Evolutionary conservation across 1,140 invertebrate genomes (phyloP).

Genomic region (Drosophila ananassae): DNA sequence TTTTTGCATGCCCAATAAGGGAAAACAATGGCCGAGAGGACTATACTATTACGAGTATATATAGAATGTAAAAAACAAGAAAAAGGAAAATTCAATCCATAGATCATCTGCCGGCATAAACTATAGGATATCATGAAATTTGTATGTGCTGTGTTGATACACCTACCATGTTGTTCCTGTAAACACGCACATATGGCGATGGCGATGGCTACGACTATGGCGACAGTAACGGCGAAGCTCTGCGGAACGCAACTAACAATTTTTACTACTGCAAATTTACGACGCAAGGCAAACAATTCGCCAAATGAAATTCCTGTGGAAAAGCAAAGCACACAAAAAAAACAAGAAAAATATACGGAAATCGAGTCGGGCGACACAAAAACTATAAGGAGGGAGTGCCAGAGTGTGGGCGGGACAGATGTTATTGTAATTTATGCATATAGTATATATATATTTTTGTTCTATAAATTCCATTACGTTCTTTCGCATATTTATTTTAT

Average conservation of each 20-base stretch:
- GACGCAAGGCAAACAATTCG: slow-evolving; percentile 74
- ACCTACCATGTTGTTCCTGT: slow-evolving; percentile 66
- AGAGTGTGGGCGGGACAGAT: slow-evolving; percentile 42
- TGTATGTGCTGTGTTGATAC: slow-evolving; percentile 65
- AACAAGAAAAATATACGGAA: slow-evolving; percentile 28
- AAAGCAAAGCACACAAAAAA: slow-evolving; percentile 21
- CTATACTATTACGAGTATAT: background rate
- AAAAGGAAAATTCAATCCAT: slow-evolving; percentile 55
- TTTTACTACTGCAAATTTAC: slow-evolving; percentile 71
- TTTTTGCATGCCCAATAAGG: slow-evolving; percentile 68
- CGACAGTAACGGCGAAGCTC: slow-evolving; percentile 2
- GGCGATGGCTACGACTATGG: background rate
- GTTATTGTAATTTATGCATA: slow-evolving; percentile 79
- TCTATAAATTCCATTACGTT: slow-evolving; percentile 47
- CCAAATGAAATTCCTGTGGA: slow-evolving; percentile 66
- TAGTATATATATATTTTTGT: slow-evolving; percentile 36
- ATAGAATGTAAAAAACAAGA: slow-evolving; percentile 19
- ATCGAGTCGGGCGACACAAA: slow-evolving; percentile 9
- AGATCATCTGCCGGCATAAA: slow-evolving; percentile 77
- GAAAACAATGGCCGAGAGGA: slow-evolving; percentile 23
- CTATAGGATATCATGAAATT: slow-evolving; percentile 77
- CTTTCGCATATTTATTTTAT: slow-evolving; percentile 42
- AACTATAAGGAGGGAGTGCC: slow-evolving; percentile 10
- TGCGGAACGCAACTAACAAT: slow-evolving; percentile 42
- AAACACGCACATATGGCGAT: slow-evolving; percentile 73